phyloP scores from a whole-genome alignment of 2,113 vertebrate species.

The Athene cunicularia region DNA sequence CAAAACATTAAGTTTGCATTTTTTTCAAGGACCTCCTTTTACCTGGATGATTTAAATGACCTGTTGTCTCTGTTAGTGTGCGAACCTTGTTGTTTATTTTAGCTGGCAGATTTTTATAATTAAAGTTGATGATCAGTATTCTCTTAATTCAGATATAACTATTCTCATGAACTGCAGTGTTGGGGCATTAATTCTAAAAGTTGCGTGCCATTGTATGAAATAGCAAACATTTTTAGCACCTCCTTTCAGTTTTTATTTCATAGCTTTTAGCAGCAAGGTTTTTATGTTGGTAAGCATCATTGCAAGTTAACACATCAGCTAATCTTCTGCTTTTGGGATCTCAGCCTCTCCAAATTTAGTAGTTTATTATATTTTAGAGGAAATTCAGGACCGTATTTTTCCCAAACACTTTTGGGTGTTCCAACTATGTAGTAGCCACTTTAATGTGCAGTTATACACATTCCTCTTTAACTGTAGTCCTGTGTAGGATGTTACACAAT shows the following conservation, averaged over 20 bases:
- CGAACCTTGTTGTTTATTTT: background rate
- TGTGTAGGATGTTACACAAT: background rate
- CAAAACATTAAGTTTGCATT: background rate
- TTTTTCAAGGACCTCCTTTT: background rate
- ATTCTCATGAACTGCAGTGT: background rate
- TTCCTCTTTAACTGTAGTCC: background rate
- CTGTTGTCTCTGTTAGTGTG: background rate
- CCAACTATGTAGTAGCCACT: background rate
- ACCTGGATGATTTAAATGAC: background rate
- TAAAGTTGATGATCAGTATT: background rate
- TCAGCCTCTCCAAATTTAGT: background rate
- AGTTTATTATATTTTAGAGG: background rate
- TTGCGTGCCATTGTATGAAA: background rate
- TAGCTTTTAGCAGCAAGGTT: background rate
- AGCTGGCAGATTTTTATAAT: background rate
- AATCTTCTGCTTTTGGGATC: background rate
- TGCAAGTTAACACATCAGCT: background rate
- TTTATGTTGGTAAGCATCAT: background rate
- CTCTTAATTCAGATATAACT: background rate
- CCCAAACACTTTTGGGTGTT: background rate
- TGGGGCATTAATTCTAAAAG: background rate
- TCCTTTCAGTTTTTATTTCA: background rate
- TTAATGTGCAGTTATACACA: background rate
- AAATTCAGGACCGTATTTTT: background rate
- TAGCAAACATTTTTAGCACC: background rate